Conservation (phyloP, 2,888 invertebrate species). For the Lydus trimaculatus region DNA sequence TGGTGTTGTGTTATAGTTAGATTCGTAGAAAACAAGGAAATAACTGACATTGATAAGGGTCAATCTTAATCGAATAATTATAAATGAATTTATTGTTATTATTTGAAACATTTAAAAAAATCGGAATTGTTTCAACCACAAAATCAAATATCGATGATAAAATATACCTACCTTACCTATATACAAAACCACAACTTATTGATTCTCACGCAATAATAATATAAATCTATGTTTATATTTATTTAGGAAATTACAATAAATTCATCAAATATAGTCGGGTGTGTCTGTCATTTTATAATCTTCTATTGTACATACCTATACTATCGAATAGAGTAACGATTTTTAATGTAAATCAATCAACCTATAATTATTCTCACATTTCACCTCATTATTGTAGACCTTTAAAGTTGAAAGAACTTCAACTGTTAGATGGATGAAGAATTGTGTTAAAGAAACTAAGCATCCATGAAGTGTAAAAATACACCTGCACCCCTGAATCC, state of each 20-base stretch:
- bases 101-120: slow-evolving; percentile 17
- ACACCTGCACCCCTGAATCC: not conserved
- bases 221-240: slow-evolving; percentile 20
- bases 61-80: slow-evolving; percentile 19
- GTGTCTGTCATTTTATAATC: too few species aligned
- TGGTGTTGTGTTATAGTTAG: slow-evolving; percentile 19
- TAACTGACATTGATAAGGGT: slow-evolving; percentile 26
- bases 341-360: too few species aligned
- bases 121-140: slow-evolving; percentile 18
- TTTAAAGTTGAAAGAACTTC: too few species aligned
- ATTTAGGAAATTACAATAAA: too few species aligned
- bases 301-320: too few species aligned
- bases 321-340: too few species aligned
- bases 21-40: slow-evolving; percentile 22
- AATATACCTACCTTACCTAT: too few species aligned
- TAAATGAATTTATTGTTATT: slow-evolving; percentile 8
- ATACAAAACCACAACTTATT: slow-evolving; percentile 32
- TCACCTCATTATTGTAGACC: too few species aligned
- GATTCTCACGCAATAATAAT: slow-evolving; percentile 40
- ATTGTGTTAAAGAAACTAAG: not conserved
- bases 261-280: too few species aligned
- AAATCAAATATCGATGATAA: slow-evolving; percentile 10
- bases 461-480: not conserved
- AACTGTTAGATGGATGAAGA: too few species aligned
- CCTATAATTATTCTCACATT: not conserved